Base-by-base conservation (phyloP, 2,113 vertebrate genomes). In the Nannobrachium achirus region DNA sequence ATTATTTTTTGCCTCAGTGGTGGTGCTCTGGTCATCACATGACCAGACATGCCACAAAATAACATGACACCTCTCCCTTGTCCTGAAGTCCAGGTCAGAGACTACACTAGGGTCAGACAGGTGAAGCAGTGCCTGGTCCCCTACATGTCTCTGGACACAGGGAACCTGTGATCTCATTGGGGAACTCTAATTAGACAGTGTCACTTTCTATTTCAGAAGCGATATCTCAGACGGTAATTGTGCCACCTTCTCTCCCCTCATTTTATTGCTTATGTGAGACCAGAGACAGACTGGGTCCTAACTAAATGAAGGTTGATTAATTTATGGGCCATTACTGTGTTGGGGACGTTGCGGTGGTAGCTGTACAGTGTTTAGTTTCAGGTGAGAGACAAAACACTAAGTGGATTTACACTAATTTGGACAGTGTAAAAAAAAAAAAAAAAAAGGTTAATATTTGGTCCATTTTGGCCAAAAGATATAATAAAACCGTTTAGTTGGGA, bases 171-270 rank as follows among this genome's bases (percentile, higher is more conserved):
- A 76, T 87, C 85, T 84, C 84, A 87, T 89, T 89, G 87, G 65
- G 63, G 68, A 65, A 56, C 38, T 79, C 69, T 82, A 85, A 92
- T 88, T 87, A 88, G 79, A 89, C 76, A 72, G 70, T 78, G 87
- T 87, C 86, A 84, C 82, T 89, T 90, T 85, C 67, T 65, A 85
- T 90, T 88, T 74, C 59, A 73, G 71, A 66, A 79, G 78, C 79
- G 63, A 70, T 70, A 57, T 80, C 65, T 76, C 67, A 79, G 58
- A 40, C 57, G 68, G 41, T 72, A 66, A 79, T 83, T 81, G 61
- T 68, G 20, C 66, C 62, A 49, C 6, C 55, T 67, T 71, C 62
- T 74, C 44, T 50, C 70, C 61, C 49, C 52, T 62, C 66, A 18
- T 63, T 69, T 77, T 66, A 80, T 78, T 75, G 63, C 75, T n/a